Conservation (phyloP, 2,888 invertebrate species). For the Lumbricus terrestris region DNA sequence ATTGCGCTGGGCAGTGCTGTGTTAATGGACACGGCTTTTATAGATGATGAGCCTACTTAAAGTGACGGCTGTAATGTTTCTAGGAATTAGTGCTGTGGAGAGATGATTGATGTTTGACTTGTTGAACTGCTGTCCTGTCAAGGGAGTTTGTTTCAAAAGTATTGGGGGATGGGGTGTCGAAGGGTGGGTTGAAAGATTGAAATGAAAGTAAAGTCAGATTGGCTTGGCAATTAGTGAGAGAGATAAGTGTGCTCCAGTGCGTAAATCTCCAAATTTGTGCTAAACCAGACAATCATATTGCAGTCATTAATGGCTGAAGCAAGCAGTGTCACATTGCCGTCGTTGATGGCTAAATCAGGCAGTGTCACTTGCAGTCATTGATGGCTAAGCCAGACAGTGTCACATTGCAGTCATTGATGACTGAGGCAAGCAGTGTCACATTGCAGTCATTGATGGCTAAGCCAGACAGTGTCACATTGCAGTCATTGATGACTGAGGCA, state of each 20-base stretch:
- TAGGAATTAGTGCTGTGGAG: not conserved
- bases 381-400: not conserved
- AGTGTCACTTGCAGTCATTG: not conserved
- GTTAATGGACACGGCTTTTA: not conserved
- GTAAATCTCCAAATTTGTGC: not conserved
- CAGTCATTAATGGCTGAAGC: no score
- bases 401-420: no score
- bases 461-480: not conserved
- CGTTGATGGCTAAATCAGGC: no score
- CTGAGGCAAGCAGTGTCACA: no score
- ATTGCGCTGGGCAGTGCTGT: no score
- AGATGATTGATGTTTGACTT: not conserved
- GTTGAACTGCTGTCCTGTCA: not conserved
- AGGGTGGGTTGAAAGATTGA: not conserved
- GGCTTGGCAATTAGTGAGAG: not conserved
- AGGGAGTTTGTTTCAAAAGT: not conserved
- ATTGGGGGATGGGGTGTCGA: not conserved
- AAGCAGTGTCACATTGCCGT: no score
- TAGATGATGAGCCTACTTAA: no score
- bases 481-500: no score
- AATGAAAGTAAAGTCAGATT: not conserved
- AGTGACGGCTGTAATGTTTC: no score
- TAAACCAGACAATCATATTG: not conserved
- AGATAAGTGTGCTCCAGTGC: not conserved
- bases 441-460: not conserved